A percentile compares a stretch with the other conserved stretches of the same genome.
These are phyloP conservation scores for Paragorgia papillata DNA, from an alignment of 92 coral and sea anemone genomes.

Conservation along the genomic window DNA sequence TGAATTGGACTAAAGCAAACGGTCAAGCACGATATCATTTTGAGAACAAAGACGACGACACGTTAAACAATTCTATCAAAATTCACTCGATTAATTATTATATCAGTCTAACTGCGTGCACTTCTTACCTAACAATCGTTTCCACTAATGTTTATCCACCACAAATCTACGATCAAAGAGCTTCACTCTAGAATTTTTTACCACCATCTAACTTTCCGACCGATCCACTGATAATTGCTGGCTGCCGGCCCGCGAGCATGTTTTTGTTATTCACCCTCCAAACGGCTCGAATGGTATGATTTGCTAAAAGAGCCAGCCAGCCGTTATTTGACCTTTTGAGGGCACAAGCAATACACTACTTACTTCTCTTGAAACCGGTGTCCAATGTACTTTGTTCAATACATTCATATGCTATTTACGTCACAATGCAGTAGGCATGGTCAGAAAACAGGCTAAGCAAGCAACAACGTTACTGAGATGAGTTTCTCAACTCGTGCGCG, in stretches of 20 bases:
- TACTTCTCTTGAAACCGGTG: neutral
- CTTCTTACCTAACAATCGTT: constrained; percentile 26
- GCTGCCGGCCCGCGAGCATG: constrained; percentile 43
- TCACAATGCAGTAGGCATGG: neutral
- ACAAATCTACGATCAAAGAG: too few relatives aligned
- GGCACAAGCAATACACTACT: neutral
- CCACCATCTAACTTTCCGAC: constrained; percentile 12
- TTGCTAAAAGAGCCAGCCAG: constrained; percentile 6
- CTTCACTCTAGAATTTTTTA: neutral
- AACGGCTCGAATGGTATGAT: constrained; percentile 21
- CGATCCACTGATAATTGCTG: constrained; percentile 22
- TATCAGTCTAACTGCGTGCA: neutral
- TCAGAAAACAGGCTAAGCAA: neutral
- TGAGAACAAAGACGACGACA: neutral
- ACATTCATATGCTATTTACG: neutral
- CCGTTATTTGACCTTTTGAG: constrained; percentile 41
- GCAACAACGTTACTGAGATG: too few relatives aligned
- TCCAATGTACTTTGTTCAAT: neutral
- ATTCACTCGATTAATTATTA: too few relatives aligned
- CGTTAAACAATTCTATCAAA: too few relatives aligned
- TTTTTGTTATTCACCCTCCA: constrained; percentile 30
- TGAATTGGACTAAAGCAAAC: neutral
- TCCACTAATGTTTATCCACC: constrained; percentile 2
- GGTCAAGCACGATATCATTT: neutral
- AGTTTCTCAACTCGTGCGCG: neutral